Percentiles rank a stretch among this genome's conserved stretches.
These are phyloP conservation scores for Gari tellinella DNA, from an alignment of 2,888 invertebrate species.

Conservation along the genomic window DNA sequence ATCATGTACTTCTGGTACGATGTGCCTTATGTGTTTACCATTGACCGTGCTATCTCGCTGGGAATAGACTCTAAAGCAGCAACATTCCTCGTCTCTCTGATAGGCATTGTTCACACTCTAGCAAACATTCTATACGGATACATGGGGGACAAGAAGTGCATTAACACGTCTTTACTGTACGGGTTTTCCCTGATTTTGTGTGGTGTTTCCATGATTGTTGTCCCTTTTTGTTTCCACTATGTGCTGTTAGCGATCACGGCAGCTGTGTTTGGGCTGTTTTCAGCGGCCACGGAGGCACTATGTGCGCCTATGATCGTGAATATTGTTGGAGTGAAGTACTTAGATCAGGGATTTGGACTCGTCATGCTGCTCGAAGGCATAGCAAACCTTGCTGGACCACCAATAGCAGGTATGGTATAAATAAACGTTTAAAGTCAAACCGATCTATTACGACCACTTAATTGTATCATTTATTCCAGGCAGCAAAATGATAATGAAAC, in stretches of 20 bases:
- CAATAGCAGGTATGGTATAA: slow-evolving; percentile 90
- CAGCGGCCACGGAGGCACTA: slow-evolving; percentile 95
- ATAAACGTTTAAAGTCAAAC: too few relatives aligned
- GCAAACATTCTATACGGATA: slow-evolving; percentile 91
- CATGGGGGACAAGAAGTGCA: slow-evolving; percentile 92
- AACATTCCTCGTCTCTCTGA: slow-evolving; percentile 92
- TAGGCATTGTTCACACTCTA: slow-evolving; percentile 91
- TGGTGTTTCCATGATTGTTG: slow-evolving; percentile 78
- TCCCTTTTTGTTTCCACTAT: slow-evolving; percentile 69
- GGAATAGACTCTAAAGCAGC: slow-evolving; percentile 83
- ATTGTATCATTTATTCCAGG: too few relatives aligned
- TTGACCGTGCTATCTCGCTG: slow-evolving; percentile 89
- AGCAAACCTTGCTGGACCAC: slow-evolving; percentile 94
- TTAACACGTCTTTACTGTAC: slow-evolving; percentile 93
- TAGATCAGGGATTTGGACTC: slow-evolving; percentile 95
- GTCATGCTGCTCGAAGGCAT: slow-evolving; percentile 94
- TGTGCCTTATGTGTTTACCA: slow-evolving; percentile 96
- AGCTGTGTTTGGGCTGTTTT: slow-evolving; percentile 91
- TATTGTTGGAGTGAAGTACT: slow-evolving; percentile 93
- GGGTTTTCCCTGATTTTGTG: slow-evolving; percentile 88
- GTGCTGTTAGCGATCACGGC: slow-evolving; percentile 54
- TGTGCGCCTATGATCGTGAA: slow-evolving; percentile 93
- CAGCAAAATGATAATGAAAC: too few relatives aligned
- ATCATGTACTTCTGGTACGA: slow-evolving; percentile 95
- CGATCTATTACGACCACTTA: too few relatives aligned